Evolutionary conservation across 2,888 invertebrate genomes (phyloP).

Genomic region (Julus scandinavius): DNA sequence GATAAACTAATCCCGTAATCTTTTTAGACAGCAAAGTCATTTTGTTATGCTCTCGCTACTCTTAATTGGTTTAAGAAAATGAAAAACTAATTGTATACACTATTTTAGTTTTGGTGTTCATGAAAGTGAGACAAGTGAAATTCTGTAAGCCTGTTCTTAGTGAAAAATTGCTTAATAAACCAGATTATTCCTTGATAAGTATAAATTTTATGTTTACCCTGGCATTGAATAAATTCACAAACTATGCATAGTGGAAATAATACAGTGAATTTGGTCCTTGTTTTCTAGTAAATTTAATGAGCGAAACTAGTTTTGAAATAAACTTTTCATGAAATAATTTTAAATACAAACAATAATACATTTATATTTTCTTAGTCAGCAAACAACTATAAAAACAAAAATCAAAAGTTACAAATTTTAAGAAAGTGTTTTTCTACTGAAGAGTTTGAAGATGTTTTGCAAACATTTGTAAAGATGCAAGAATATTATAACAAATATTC

Average conservation of each 20-base stretch:
- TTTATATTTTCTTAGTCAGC: not conserved
- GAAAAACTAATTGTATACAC: conserved; percentile 30
- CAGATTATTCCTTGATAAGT: not conserved
- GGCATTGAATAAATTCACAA: not conserved
- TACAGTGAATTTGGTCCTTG: not conserved
- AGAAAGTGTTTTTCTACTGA: too few relatives aligned
- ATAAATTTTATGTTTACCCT: not conserved
- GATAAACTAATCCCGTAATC: not conserved
- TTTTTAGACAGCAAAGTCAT: conserved; percentile 1
- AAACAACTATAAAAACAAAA: not conserved
- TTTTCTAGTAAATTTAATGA: not conserved
- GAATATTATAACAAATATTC: too few relatives aligned
- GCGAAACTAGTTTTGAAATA: not conserved
- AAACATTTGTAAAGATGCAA: too few relatives aligned
- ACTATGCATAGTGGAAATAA: not conserved
- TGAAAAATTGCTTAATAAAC: not conserved
- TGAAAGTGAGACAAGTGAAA: not conserved
- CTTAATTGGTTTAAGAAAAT: conserved; percentile 20
- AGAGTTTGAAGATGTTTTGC: too few relatives aligned
- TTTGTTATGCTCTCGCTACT: not conserved
- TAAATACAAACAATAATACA: too few relatives aligned
- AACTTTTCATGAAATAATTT: not conserved
- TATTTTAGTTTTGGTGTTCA: not conserved
- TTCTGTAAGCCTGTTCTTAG: not conserved
- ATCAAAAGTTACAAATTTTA: not conserved